A percentile compares a stretch with the other conserved stretches of the same genome.
phyloP scores from a whole-genome alignment of 2,888 invertebrate genomes.

The Chloroclystis v-ata region DNA sequence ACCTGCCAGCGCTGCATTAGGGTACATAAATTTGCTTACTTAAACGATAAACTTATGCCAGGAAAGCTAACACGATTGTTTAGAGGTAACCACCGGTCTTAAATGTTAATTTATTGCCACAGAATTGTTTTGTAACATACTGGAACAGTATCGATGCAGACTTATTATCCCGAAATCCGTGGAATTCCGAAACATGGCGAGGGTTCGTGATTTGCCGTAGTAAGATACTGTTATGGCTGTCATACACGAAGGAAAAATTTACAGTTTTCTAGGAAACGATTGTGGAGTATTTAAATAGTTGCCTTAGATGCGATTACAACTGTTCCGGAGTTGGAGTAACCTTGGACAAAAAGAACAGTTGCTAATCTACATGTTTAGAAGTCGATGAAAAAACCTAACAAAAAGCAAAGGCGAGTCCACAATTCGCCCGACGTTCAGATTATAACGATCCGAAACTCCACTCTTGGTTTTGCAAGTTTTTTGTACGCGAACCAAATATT shows the following conservation, averaged over 20 bases:
- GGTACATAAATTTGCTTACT: slow-evolving; percentile 66
- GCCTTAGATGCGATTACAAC: slow-evolving; percentile 27
- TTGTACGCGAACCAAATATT: slow-evolving; percentile 41
- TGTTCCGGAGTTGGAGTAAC: slow-evolving; percentile 42
- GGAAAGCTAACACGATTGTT: slow-evolving; percentile 57
- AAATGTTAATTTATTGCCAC: slow-evolving; percentile 56
- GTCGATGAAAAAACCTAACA: slow-evolving; percentile 57
- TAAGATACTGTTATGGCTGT: slow-evolving; percentile 60
- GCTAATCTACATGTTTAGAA: slow-evolving; percentile 49
- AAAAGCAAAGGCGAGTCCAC: slow-evolving; percentile 58
- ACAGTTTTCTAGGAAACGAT: slow-evolving; percentile 58
- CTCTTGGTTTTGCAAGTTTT: slow-evolving; percentile 60
- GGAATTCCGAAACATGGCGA: slow-evolving; percentile 49
- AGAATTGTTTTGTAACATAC: slow-evolving; percentile 37
- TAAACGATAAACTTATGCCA: slow-evolving; percentile 60
- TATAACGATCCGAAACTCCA: slow-evolving; percentile 65
- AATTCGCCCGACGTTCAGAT: slow-evolving; percentile 56
- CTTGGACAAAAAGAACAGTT: slow-evolving; percentile 67
- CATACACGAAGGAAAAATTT: slow-evolving; percentile 61
- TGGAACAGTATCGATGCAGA: slow-evolving; percentile 26
- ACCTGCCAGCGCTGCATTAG: slow-evolving; percentile 66
- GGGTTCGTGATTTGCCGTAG: slow-evolving; percentile 61
- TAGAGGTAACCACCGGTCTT: slow-evolving; percentile 52
- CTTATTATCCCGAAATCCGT: slow-evolving; percentile 31
- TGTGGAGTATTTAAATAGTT: slow-evolving; percentile 40